Percentiles rank a stretch among this genome's conserved stretches.
These are phyloP conservation scores for Cremastinae sp. DNA, from an alignment of 2,888 invertebrate genomes.

Conservation along the genomic window DNA sequence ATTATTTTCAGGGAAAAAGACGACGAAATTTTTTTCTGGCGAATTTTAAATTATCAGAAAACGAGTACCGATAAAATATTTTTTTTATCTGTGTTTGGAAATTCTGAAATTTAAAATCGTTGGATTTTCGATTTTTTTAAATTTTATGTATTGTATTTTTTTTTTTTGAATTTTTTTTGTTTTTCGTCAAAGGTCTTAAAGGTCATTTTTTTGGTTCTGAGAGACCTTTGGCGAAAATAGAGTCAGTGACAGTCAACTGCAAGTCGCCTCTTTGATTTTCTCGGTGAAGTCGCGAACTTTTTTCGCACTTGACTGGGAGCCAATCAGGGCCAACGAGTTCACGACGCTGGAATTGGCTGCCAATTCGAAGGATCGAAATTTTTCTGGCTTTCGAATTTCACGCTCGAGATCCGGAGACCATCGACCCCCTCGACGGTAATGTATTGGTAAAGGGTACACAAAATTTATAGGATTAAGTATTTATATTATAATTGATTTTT, in stretches of 20 bases:
- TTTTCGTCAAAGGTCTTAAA: constrained; percentile 43
- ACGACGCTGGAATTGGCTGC: not conserved
- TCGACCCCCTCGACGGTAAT: constrained; percentile 44
- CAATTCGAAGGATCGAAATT: constrained; percentile 44
- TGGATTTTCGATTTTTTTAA: constrained; percentile 2
- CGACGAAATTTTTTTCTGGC: no score
- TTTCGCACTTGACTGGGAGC: constrained; percentile 46
- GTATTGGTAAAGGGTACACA: constrained; percentile 51
- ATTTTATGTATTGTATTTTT: constrained; percentile 10
- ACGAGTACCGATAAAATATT: no score
- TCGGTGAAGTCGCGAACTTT: constrained; percentile 51
- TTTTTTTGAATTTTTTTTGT: constrained; percentile 1
- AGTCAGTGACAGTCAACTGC: constrained; percentile 41
- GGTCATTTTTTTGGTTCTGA: constrained; percentile 44
- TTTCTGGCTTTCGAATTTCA: constrained; percentile 53
- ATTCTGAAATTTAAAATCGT: not conserved
- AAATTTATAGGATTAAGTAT: not conserved
- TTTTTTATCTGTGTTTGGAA: not conserved
- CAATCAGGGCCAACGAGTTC: constrained; percentile 37
- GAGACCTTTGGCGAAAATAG: constrained; percentile 47
- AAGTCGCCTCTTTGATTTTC: constrained; percentile 20
- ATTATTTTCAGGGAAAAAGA: not conserved
- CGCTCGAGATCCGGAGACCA: constrained; percentile 9
- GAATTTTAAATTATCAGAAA: no score
- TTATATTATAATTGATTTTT: constrained; percentile 12